Evolutionary conservation across 2,888 invertebrate species (phyloP).

Genomic region (Tinea trinotella): DNA sequence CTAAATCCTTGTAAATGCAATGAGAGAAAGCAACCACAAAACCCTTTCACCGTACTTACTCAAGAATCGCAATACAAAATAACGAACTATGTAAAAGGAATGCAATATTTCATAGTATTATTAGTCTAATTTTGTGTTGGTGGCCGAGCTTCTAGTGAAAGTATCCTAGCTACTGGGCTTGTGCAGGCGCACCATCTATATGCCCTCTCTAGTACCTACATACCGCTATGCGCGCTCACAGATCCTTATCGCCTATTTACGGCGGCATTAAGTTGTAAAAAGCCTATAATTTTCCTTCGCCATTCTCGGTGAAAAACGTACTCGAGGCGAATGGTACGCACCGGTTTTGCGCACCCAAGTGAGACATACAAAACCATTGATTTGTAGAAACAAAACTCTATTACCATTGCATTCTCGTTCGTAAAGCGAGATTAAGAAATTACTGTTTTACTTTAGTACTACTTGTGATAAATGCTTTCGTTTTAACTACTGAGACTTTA

Average conservation of each 20-base stretch:
- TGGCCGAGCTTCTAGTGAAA: constrained; percentile 50
- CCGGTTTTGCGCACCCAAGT: constrained; percentile 17
- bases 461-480: no score
- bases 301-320: constrained; percentile 50
- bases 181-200: constrained; percentile 25
- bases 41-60: neutral
- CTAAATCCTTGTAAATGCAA: neutral
- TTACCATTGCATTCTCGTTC: constrained; percentile 9
- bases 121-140: constrained; percentile 68
- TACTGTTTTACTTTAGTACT: no score
- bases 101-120: constrained; percentile 62
- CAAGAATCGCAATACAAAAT: constrained; percentile 9
- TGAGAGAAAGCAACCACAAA: neutral
- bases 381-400: constrained; percentile 17
- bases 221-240: constrained; percentile 25
- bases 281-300: constrained; percentile 53
- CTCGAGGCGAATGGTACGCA: constrained; percentile 33
- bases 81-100: constrained; percentile 15
- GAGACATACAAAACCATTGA: constrained; percentile 12
- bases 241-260: constrained; percentile 61
- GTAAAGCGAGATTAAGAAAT: constrained; percentile 2
- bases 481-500: no score
- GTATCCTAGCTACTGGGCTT: constrained; percentile 66
- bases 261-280: constrained; percentile 58
- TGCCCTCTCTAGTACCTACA: neutral